Evolutionary conservation across 2,888 invertebrate species (phyloP), one percentile per base, ranked within the genome.

Genomic region (Drosophila helvetica): DNA sequence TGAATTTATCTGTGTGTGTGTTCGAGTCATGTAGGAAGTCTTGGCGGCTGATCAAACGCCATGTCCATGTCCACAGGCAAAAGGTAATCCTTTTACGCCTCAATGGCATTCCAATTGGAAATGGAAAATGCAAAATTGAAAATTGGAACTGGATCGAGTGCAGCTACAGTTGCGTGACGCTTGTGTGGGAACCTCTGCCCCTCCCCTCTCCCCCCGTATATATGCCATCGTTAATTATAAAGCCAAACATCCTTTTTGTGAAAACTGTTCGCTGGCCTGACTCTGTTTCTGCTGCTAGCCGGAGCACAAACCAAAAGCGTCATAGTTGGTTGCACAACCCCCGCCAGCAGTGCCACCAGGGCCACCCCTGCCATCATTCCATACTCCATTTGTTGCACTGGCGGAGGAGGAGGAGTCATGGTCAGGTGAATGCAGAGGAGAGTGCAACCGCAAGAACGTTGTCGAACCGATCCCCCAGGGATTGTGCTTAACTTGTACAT

Each of bases 241-340:
- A 19, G 43, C 15, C 50, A 42, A 46, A 67, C 69, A 68, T 67
- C 69, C 66, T 68, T 57, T 68, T 18, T 59, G 17, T 33, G 38
- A 38, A 38, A 38, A 38, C 38, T 38, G 17, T 51, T 17, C 51
- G 25, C 17, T 42, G 15, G 38, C 27, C 15, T 38, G 33, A 38
- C 33, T 19, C 19, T 38, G 18, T 12, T 51, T 47, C 17, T n/a
- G 47, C 25, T 38, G 1, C 27, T 42, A 42, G 58, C 73, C n/a
- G 54, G 43, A 56, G 47, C 55, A 18, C 43, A 52, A 61, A 53
- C 52, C 70, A 57, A 50, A 71, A 48, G 30, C 42, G 61, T 81
- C 81, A 81, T 72, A 84, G 69, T 70, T 73, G 84, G 80, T 58
- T 80, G 86, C 51, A 69, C 61, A 12, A 12, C 33, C 38, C 27